Conservation (phyloP, 2,113 vertebrate species). For the Pitta sordida region DNA sequence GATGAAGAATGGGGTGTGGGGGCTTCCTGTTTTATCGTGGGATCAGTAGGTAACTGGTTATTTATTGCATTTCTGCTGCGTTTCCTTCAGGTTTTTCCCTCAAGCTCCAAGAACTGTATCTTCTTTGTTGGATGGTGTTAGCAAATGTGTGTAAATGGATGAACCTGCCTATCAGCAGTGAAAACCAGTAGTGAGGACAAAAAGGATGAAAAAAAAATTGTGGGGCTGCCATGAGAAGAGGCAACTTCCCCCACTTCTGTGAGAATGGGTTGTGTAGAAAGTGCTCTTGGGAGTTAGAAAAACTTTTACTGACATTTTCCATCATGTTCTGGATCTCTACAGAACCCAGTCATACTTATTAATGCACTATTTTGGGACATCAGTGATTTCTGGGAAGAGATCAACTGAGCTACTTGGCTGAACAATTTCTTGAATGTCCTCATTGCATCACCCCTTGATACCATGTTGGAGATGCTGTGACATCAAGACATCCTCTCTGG, state of each 20-base stretch:
- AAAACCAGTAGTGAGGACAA: not conserved
- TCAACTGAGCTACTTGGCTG: not conserved
- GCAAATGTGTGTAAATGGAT: not conserved
- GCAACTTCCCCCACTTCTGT: not conserved
- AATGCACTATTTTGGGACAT: not conserved
- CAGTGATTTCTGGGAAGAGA: not conserved
- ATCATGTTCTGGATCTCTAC: not conserved
- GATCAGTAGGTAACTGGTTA: not conserved
- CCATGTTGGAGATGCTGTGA: not conserved
- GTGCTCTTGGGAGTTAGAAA: not conserved
- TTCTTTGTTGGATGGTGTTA: not conserved
- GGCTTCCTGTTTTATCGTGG: not conserved
- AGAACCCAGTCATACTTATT: not conserved
- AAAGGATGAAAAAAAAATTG: not conserved
- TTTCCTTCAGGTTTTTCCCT: not conserved
- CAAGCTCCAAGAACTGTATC: not conserved
- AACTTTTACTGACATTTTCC: not conserved
- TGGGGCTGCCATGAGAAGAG: not conserved
- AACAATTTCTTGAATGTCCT: not conserved
- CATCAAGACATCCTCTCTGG: not conserved
- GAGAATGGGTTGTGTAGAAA: not conserved
- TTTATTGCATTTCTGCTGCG: not conserved
- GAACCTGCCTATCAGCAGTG: not conserved
- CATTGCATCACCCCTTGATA: accelerated
- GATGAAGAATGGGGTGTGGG: accelerated